Evolutionary conservation across 2,113 vertebrate genomes (phyloP), one percentile per base, ranked within the genome.

Genomic region (Tenebrosternarchus preto): DNA sequence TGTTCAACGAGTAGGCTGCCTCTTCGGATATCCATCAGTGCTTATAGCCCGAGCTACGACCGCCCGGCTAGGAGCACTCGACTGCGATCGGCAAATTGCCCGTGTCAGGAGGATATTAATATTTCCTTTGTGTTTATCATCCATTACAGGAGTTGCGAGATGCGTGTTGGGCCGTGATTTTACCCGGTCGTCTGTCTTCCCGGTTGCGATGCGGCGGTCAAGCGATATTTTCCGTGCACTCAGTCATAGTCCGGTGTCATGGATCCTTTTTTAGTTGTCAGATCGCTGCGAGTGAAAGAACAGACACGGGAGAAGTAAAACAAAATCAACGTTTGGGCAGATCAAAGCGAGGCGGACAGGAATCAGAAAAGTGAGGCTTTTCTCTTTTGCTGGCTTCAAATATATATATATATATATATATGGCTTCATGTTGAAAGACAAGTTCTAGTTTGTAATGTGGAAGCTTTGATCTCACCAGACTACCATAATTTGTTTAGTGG

Each of bases 11-110:
- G 56, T 11, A 78, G 78, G 70, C 88, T 90, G 89, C 88, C 90
- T 82, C 73, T 81, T 87, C 81, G 81, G 76, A 88, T 91, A 88
- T 89, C 83, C 86, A 87, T 92, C 89, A 91, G 84, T 74, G 61
- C 59, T 64, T 85, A 87, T 71, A 89, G 71, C 33, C 85, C 79
- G 60, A 29, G 82, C 78, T 73, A 83, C 70, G 33, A 76, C 78
- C 80, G 70, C 19, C 88, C 85, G 85, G 75, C 80, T 56, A 87
- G 87, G 86, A 90, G 82, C 67, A 79, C 81, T 89, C 84, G 82
- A 83, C 84, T 89, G 77, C 72, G 39, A 83, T 82, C 74, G 17
- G 63, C 68, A 87, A 86, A 89, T 88, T 85, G 76, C 74, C 60
- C 19, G 72, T 88, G 90, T 92, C 90, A 85, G 86, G 73, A 73